Evolutionary conservation across 2,888 invertebrate genomes (phyloP).

Genomic region (Ormyrus labotus): DNA sequence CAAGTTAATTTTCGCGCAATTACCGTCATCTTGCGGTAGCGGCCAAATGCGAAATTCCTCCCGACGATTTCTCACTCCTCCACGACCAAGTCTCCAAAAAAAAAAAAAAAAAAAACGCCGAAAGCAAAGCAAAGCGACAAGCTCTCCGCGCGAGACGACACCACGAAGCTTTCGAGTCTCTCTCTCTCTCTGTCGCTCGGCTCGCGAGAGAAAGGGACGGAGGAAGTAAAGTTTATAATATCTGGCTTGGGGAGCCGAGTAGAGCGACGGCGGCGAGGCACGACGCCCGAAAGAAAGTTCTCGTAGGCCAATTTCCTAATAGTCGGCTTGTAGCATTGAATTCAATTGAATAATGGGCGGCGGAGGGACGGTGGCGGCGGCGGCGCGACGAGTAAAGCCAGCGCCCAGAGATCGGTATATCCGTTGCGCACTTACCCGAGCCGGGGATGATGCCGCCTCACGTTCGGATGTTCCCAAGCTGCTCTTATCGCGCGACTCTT

Average conservation of each 20-base stretch:
- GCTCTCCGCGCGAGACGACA: no score
- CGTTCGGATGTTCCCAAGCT: conserved; percentile 65
- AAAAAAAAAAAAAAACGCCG: no score
- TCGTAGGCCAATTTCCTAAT: conserved; percentile 75
- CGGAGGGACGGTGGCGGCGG: conserved; percentile 54
- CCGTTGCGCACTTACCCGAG: conserved; percentile 63
- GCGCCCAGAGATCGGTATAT: conserved; percentile 71
- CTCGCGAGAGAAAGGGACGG: conserved; percentile 9
- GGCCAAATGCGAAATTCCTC: no score
- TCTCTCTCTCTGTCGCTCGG: not conserved
- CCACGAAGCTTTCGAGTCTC: no score
- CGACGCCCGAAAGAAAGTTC: conserved; percentile 75
- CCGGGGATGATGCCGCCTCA: conserved; percentile 64
- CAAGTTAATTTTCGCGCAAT: no score
- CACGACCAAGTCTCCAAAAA: no score
- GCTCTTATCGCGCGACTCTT: conserved; percentile 8
- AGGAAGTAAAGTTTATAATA: not conserved
- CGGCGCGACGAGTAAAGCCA: conserved; percentile 64
- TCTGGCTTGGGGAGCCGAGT: not conserved
- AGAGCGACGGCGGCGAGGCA: not conserved
- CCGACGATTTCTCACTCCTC: no score
- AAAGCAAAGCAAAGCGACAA: no score
- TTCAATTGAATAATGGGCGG: conserved; percentile 75
- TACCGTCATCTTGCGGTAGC: no score
- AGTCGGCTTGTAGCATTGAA: conserved; percentile 73